Evolutionary conservation across 2,113 vertebrate genomes (phyloP), one percentile per base, ranked within the genome.

Genomic region (Pseudorasbora parva): DNA sequence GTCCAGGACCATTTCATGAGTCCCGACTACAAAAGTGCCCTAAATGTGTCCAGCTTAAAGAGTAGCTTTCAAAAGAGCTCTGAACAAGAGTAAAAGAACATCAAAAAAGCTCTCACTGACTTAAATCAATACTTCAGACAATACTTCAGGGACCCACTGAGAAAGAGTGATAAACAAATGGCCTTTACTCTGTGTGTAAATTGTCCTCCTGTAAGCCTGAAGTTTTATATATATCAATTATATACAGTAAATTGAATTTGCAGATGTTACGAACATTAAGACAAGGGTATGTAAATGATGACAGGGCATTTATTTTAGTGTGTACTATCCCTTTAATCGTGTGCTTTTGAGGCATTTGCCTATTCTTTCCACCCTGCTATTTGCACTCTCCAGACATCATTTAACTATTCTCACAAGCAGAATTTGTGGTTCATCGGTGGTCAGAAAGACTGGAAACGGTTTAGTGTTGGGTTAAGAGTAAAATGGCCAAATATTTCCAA

Each of bases 71-170:
- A 79, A 85, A 37, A 43, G 4, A 54, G 17, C 30, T 23, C 15
- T 64, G 79, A 23, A 71, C 23, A n/a, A 82, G 25, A 81, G 59
- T 49, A 64, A 51, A 80, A 64, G 17, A 66, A 60, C 59, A 66
- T n/a, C 77, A 62, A 64, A 80, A 79, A 80, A 19, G 43, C 41
- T 66, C 57, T 51, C 57, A 66, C 25, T 0, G 43, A 66, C 43
- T 12, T 66, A 66, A 78, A 80, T 80, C 78, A 80, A 79, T 79
- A 80, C 4, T n/a, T n/a, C n/a, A n/a, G n/a, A n/a, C n/a, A n/a
- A n/a, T n/a, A n/a, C n/a, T n/a, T n/a, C n/a, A 80, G 7, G 5
- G 23, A 62, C 43, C 43, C 43, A 33, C 17, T 2, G 25, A 33
- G n/a, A 45, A 45, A 45, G 14, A 30, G 10, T 1, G 21, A 41